Conservation (phyloP, 1,140 invertebrate species). For the Euwallacea fornicatus region DNA sequence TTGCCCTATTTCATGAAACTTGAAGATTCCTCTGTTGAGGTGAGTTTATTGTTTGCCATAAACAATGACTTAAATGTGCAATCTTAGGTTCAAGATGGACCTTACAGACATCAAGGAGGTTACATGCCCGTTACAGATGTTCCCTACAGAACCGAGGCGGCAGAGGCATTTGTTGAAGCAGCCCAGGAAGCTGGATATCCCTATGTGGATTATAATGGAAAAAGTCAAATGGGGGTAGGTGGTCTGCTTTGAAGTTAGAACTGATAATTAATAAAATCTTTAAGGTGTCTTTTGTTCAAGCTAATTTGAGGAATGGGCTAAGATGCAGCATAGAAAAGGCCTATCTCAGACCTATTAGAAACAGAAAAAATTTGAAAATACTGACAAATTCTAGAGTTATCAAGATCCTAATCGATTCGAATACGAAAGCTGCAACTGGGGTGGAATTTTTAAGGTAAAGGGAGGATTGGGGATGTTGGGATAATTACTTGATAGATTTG, state of each 20-base stretch:
- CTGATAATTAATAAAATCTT: background rate
- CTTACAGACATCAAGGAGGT: constrained; percentile 56
- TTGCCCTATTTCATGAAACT: constrained; percentile 81
- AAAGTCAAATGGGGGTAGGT: constrained; percentile 75
- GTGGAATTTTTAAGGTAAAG: constrained; percentile 62
- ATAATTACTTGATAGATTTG: constrained; percentile 2
- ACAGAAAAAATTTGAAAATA: constrained; percentile 84
- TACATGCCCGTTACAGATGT: constrained; percentile 52
- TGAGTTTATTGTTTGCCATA: background rate
- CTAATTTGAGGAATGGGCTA: constrained; percentile 72
- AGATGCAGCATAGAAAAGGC: constrained; percentile 88
- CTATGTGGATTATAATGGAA: constrained; percentile 81
- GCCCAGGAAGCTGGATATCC: constrained; percentile 73
- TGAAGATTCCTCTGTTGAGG: constrained; percentile 61
- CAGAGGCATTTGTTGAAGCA: constrained; percentile 69
- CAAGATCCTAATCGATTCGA: constrained; percentile 75
- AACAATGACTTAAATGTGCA: background rate
- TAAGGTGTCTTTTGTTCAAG: constrained; percentile 80
- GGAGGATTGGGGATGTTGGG: background rate
- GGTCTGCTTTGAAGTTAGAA: background rate
- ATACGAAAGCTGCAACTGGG: constrained; percentile 62
- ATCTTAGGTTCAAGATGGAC: constrained; percentile 48
- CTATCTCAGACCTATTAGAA: constrained; percentile 78
- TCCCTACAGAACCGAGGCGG: constrained; percentile 63
- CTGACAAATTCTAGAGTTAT: constrained; percentile 81